These are phyloP conservation scores for Nothura maculosa DNA, from an alignment of 2,797 vertebrate genomes.

Conservation along the genomic window DNA sequence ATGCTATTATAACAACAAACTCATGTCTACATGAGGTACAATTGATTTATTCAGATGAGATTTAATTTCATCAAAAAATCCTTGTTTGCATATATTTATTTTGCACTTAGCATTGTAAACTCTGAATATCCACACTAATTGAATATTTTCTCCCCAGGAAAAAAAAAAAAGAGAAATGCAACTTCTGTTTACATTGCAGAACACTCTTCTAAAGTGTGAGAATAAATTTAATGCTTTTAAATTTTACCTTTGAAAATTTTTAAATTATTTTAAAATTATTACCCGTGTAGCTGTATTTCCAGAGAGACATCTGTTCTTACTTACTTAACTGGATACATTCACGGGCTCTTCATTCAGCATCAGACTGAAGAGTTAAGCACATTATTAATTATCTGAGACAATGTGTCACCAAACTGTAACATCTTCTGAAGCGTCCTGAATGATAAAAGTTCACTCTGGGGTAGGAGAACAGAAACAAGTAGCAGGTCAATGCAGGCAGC, in stretches of 20 bases:
- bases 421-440: background rate
- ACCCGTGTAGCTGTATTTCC: background rate
- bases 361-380: background rate
- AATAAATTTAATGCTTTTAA: background rate
- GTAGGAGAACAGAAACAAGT: background rate
- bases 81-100: rapidly evolving
- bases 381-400: background rate
- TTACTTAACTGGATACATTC: background rate
- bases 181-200: background rate
- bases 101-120: background rate
- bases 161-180: background rate
- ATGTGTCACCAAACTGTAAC: background rate
- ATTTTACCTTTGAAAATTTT: background rate
- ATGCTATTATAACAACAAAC: background rate
- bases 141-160: background rate
- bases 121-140: background rate
- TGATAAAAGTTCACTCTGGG: background rate
- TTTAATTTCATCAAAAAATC: background rate
- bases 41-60: background rate
- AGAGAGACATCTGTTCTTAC: background rate
- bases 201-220: background rate
- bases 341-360: background rate
- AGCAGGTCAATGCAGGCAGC: background rate
- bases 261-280: background rate
- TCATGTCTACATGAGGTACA: background rate